Base-by-base conservation (phyloP, 2,797 vertebrate genomes). In the Myripristis murdjan region DNA sequence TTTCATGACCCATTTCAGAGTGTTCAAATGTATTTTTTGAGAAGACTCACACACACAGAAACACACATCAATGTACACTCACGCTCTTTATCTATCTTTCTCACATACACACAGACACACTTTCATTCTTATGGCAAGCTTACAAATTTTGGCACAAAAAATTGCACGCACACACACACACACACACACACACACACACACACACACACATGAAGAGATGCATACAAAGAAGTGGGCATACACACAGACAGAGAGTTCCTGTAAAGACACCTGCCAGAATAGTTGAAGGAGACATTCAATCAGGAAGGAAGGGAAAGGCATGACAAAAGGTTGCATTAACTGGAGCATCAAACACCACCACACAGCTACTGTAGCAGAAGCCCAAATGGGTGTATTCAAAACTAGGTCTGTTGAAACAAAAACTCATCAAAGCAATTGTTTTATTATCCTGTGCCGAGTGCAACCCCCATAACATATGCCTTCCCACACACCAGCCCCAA, bases 391-490 rank as follows among this genome's bases (percentile, higher is more conserved):
- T 67, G 33, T 39, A 70, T 74, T 77, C 51, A 70, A 60, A 89
- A 87, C 31, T 75, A 69, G 77, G 84, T 86, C 73, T 86, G 49
- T 75, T 75, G 58, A 75, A 84, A 85, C 70, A 79, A 86, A 86
- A 71, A 71, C 73, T 84, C 79, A 85, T 92, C 85, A 91, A 86
- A 91, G 82, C 6, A 6, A 76, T 83, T 85, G 63, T 75, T 82
- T 83, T 74, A 82, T 90, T 78, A 86, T 41, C 56, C 59, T 55
- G 57, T 70, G 66, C 79, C 71, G 68, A 82, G 47, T 51, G 70
- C 64, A 79, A 48, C 47, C 71, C 76, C 56, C 56, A 57, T 57
- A 79, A 73, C 77, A 76, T 60, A 69, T 68, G 74, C 53, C 64
- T 82, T 74, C 54, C 73, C 46, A 59, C 61, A 73, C 73, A 75